A percentile compares a stretch with the other conserved stretches of the same genome.
Evolutionary conservation across 1,140 invertebrate species (phyloP).

Genomic region (Lucilia cuprina): DNA sequence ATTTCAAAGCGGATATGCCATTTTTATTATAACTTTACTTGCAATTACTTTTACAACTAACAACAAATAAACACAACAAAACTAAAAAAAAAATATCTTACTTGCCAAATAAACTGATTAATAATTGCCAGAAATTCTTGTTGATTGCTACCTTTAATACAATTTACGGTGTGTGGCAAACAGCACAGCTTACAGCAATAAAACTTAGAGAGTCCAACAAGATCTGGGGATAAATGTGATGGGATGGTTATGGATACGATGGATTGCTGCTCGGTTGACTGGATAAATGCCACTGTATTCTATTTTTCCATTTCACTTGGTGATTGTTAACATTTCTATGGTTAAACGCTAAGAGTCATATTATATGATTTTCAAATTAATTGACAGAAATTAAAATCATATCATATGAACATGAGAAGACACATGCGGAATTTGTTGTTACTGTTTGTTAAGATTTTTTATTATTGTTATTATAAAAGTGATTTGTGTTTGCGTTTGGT

Average conservation of each 20-base stretch:
- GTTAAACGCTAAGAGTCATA: background rate
- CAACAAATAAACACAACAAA: background rate
- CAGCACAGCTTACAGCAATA: too few relatives aligned
- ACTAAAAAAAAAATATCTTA: background rate
- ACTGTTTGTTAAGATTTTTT: background rate
- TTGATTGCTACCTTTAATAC: too few relatives aligned
- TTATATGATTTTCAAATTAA: conserved; percentile 33
- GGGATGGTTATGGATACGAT: background rate
- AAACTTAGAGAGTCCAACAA: too few relatives aligned
- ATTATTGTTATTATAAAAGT: conserved; percentile 1
- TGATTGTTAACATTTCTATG: background rate
- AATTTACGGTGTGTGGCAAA: too few relatives aligned
- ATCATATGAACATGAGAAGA: conserved; percentile 4
- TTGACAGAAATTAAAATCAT: conserved; percentile 35
- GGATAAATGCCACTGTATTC: background rate
- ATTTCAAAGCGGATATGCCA: background rate
- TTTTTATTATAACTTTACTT: background rate
- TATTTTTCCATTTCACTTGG: background rate
- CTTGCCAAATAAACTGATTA: background rate
- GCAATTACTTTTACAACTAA: background rate
- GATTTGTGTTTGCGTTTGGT: background rate
- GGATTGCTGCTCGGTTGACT: background rate
- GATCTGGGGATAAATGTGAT: too few relatives aligned
- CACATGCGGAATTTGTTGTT: background rate
- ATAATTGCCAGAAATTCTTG: background rate